Conservation (phyloP, 2,113 vertebrate species). For the Ciconia stormi region DNA sequence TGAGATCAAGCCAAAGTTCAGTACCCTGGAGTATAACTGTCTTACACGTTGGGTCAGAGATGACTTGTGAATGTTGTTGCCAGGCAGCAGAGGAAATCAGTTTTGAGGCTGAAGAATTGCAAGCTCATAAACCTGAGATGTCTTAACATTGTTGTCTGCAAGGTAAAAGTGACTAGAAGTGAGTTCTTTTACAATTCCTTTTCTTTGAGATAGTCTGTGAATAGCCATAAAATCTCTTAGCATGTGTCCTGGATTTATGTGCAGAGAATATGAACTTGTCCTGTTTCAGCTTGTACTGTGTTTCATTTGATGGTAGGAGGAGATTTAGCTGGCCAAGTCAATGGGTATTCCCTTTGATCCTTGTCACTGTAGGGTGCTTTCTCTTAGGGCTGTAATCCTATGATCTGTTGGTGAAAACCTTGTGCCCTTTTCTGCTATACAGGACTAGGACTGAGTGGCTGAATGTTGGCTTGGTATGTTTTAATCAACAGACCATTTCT, state of each 20-base stretch:
- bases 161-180: neutral
- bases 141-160: neutral
- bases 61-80: neutral
- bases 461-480: neutral
- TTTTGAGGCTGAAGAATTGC: neutral
- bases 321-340: neutral
- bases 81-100: neutral
- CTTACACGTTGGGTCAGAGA: neutral
- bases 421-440: neutral
- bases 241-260: neutral
- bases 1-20: neutral
- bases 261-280: neutral
- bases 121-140: neutral
- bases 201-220: neutral
- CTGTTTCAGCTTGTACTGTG: neutral
- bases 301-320: neutral
- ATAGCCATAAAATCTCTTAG: neutral
- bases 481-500: neutral
- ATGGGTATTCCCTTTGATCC: neutral
- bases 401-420: neutral
- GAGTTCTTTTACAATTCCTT: neutral
- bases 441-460: neutral
- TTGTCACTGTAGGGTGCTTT: accelerated
- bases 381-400: accelerated
- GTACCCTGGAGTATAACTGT: neutral